phyloP scores from a whole-genome alignment of 2,888 invertebrate species.

The Tiphia femorata region DNA sequence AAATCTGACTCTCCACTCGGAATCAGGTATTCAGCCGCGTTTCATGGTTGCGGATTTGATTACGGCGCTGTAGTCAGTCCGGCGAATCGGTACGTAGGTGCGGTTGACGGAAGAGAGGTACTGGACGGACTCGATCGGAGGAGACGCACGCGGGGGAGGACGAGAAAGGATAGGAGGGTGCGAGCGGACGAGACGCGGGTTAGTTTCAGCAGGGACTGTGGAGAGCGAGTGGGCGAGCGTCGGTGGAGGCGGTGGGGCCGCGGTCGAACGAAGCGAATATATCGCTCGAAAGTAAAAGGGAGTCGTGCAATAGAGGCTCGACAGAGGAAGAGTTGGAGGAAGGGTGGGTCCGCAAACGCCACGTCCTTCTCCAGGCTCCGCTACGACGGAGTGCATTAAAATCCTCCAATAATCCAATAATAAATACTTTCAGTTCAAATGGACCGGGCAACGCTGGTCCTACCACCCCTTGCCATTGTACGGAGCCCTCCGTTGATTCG shows the following conservation, averaged over 20 bases:
- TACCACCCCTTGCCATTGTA: no score
- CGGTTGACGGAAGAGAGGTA: constrained; percentile 16
- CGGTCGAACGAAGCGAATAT: constrained; percentile 8
- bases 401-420: constrained; percentile 58
- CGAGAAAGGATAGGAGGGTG: not conserved
- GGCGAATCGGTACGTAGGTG: constrained; percentile 10
- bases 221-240: constrained; percentile 2
- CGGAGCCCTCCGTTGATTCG: constrained; percentile 29
- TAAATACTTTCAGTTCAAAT: constrained; percentile 58
- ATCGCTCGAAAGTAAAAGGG: constrained; percentile 23
- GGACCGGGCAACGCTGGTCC: constrained; percentile 37
- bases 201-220: not conserved
- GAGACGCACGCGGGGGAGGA: constrained; percentile 4
- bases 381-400: constrained; percentile 49
- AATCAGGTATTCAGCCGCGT: constrained; percentile 38
- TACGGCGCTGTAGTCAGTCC: constrained; percentile 27
- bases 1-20: constrained; percentile 37
- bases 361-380: constrained; percentile 3
- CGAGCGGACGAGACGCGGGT: not conserved
- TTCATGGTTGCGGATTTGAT: constrained; percentile 45
- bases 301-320: constrained; percentile 7
- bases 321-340: not conserved
- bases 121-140: constrained; percentile 8
- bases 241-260: constrained; percentile 3
- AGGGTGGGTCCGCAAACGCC: not conserved